Evolutionary conservation across 1,140 invertebrate genomes (phyloP), one percentile per base, ranked within the genome.

Genomic region (Drosophila eugracilis): DNA sequence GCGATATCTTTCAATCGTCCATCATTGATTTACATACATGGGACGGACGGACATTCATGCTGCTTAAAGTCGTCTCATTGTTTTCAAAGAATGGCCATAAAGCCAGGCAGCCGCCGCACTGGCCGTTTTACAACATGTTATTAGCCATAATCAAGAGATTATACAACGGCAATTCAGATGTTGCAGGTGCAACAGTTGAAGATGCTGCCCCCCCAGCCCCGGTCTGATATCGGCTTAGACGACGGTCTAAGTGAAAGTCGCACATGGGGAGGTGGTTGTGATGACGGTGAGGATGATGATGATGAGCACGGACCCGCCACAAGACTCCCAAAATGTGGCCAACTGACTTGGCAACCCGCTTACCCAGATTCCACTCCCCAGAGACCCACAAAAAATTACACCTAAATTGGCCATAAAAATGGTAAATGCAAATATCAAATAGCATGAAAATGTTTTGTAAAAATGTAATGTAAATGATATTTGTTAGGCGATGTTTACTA

Each of bases 341-440:
- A 72, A 80, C 72, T 80, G 72, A 75, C 77, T 80, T 36, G 71
- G 36, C 77, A 80, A 71, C 77, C 65, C 58, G 77, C 77, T 80
- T 80, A 80, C 77, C 77, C 77, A 80, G 65, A 80, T 81, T 44
- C 76, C 75, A 74, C 48, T 75, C 67, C 49, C 48, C 62, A 47
- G 39, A 55, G 21, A 67, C 53, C n/a, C 17, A 50, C 48, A 59
- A 72, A 47, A 44, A 47, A 12, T 15, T 9, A 14, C 6, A 15
- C 4, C 44, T 3, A 28, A 47, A 28, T 45, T 26, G 22, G 3
- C 14, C 22, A 26, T 45, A 26, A 24, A 41, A 45, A 5, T 44
- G 39, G 34, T 37, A 37, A 37, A 15, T 14, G 34, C 34, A 37
- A 17, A 37, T 9, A 15, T 15, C n/a, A n/a, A 37, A 3, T 7